A percentile compares a stretch with the other conserved stretches of the same genome.
phyloP scores from a whole-genome alignment of 2,113 vertebrate genomes.

The Crotalus helleri region DNA sequence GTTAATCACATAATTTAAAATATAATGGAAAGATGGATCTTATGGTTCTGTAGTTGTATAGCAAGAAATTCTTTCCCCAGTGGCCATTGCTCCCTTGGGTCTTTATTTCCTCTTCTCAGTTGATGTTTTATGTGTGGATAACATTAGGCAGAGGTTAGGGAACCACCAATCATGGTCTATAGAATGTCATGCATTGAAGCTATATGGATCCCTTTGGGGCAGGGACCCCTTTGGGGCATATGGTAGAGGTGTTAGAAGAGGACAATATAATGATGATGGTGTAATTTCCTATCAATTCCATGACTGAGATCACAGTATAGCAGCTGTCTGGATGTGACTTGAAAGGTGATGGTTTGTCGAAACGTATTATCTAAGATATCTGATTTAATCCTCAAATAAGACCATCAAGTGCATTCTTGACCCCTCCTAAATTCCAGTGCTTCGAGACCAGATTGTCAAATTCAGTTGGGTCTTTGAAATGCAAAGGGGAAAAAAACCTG shows the following conservation, averaged over 20 bases:
- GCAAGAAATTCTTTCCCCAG: neutral
- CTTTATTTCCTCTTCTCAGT: neutral
- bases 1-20: neutral
- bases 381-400: neutral
- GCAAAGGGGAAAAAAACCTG: neutral
- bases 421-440: neutral
- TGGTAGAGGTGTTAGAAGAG: neutral
- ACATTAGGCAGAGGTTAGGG: neutral
- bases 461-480: neutral
- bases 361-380: neutral
- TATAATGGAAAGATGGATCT: neutral
- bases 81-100: neutral
- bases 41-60: neutral
- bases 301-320: neutral
- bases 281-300: neutral
- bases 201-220: neutral
- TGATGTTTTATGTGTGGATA: neutral
- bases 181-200: neutral
- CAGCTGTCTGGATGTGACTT: neutral
- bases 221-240: neutral
- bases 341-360: neutral
- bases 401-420: neutral
- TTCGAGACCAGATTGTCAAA: neutral
- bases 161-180: neutral
- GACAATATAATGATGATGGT: neutral